phyloP scores from a whole-genome alignment of 2,113 vertebrate species.

The Rhinolophus ferrumequinum region DNA sequence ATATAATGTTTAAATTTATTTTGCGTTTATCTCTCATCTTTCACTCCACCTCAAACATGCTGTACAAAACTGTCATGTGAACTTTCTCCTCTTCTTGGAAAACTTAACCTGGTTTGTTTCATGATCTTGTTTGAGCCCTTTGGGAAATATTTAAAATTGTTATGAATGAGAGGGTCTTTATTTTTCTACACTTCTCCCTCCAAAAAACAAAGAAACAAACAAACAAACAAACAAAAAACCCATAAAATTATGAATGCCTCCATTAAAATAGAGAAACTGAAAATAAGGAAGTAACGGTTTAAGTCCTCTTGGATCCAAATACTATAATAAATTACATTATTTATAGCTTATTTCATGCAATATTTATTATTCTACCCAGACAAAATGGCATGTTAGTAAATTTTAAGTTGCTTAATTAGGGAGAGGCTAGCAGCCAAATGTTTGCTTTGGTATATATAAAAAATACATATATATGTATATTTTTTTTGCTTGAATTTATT shows the following conservation, averaged over 20 bases:
- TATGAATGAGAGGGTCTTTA: neutral
- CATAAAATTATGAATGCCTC: neutral
- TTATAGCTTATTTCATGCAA: neutral
- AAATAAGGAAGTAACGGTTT: neutral
- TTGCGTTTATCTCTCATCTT: neutral
- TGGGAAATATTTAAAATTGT: neutral
- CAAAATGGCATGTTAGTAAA: neutral
- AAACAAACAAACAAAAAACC: too few relatives aligned
- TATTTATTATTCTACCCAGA: neutral
- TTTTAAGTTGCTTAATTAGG: neutral
- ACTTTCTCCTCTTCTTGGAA: neutral
- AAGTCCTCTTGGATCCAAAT: neutral
- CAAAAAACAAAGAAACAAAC: neutral
- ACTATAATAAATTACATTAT: neutral
- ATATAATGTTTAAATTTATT: neutral
- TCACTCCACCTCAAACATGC: neutral
- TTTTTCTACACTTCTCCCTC: neutral
- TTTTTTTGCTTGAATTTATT: neutral
- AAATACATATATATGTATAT: too few relatives aligned
- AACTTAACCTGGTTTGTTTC: neutral
- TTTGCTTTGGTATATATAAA: neutral
- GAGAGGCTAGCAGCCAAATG: neutral
- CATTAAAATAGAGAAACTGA: neutral
- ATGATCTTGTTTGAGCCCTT: neutral
- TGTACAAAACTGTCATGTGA: neutral